phyloP scores from a whole-genome alignment of 2,888 invertebrate species.

The Nowickia ferox region DNA sequence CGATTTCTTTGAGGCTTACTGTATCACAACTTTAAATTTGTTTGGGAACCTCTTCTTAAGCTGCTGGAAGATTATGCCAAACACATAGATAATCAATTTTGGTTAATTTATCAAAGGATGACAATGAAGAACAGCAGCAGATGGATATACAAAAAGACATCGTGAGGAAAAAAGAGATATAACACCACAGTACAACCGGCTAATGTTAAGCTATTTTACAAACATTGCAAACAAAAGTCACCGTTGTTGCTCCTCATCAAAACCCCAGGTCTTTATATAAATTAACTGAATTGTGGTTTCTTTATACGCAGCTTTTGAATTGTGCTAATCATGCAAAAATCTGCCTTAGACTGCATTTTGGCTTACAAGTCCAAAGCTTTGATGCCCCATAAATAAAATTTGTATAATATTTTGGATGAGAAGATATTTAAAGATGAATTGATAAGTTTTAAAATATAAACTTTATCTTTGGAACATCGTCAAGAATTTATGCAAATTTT shows the following conservation, averaged over 20 bases:
- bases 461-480: slow-evolving; percentile 89
- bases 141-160: slow-evolving; percentile 78
- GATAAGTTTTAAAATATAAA: slow-evolving; percentile 90
- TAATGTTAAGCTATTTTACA: slow-evolving; percentile 77
- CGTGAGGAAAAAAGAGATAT: slow-evolving; percentile 74
- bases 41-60: slow-evolving; percentile 93
- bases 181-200: slow-evolving; percentile 1
- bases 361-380: slow-evolving; percentile 93
- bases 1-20: slow-evolving; percentile 92
- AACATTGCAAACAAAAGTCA: slow-evolving; percentile 87
- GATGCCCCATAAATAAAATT: slow-evolving; percentile 88
- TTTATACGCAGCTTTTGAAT: slow-evolving; percentile 91
- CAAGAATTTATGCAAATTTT: slow-evolving; percentile 89
- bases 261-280: slow-evolving; percentile 92
- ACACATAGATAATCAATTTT: slow-evolving; percentile 86
- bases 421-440: slow-evolving; percentile 94
- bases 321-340: slow-evolving; percentile 93
- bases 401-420: slow-evolving; percentile 92
- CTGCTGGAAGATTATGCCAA: slow-evolving; percentile 90
- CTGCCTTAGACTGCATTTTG: slow-evolving; percentile 92
- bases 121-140: slow-evolving; percentile 73
- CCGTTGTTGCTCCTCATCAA: slow-evolving; percentile 90
- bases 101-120: slow-evolving; percentile 86
- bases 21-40: slow-evolving; percentile 92
- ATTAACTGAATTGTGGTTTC: slow-evolving; percentile 89